phyloP scores from a whole-genome alignment of 2,797 vertebrate genomes.

The Macrochelys suwanniensis region DNA sequence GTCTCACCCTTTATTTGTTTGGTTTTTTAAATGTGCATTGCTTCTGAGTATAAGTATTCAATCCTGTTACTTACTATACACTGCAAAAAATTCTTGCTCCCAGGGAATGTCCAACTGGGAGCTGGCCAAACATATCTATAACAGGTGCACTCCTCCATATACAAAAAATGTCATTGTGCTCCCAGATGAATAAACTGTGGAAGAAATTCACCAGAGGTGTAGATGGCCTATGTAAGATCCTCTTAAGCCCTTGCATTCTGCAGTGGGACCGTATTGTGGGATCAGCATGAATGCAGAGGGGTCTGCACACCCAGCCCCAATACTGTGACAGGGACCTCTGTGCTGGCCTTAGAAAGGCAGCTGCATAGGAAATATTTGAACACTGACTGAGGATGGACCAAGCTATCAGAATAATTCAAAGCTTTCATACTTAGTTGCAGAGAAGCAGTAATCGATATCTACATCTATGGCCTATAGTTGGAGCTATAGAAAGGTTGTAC shows the following conservation, averaged over 20 bases:
- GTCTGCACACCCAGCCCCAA: not conserved
- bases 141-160: not conserved
- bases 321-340: not conserved
- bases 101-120: not conserved
- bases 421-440: not conserved
- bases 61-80: not conserved
- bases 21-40: not conserved
- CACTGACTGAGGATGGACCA: not conserved
- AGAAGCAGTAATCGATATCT: not conserved
- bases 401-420: not conserved
- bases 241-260: not conserved
- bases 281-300: not conserved
- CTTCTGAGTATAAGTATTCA: not conserved
- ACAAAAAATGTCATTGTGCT: not conserved
- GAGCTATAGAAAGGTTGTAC: not conserved
- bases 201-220: not conserved
- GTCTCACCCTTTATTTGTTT: not conserved
- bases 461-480: not conserved
- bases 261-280: not conserved
- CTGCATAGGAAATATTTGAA: not conserved
- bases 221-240: not conserved
- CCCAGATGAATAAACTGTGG: not conserved
- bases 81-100: not conserved
- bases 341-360: not conserved
- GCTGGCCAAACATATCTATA: not conserved